phyloP scores from a whole-genome alignment of 2,888 invertebrate species.

The Nymphalis polychloros region DNA sequence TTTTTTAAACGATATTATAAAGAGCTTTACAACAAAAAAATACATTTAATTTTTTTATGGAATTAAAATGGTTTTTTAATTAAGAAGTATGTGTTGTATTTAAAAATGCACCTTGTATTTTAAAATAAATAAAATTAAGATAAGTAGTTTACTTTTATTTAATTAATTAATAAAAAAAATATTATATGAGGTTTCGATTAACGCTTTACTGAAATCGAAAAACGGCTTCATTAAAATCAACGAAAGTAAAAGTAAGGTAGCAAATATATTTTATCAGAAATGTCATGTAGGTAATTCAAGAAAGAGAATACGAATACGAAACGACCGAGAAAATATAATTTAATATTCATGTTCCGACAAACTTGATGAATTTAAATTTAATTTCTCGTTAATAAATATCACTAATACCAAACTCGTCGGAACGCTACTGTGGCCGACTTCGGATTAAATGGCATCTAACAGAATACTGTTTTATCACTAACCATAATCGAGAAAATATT shows the following conservation, averaged over 20 bases:
- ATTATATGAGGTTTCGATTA: no score
- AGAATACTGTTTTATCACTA: constrained; percentile 75
- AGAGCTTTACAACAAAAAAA: no score
- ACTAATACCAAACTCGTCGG: constrained; percentile 52
- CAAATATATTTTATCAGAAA: background rate
- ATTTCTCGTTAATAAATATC: constrained; percentile 46
- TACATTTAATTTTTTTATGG: no score
- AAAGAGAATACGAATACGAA: constrained; percentile 4
- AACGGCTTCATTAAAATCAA: background rate
- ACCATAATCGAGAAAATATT: constrained; percentile 67
- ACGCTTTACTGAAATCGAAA: background rate
- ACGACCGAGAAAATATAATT: background rate
- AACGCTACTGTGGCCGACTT: constrained; percentile 51
- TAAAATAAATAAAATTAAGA: no score
- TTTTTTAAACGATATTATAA: no score
- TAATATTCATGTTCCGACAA: background rate
- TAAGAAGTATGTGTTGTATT: no score
- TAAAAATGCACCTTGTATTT: no score
- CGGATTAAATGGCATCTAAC: constrained; percentile 62
- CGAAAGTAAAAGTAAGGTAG: constrained; percentile 8
- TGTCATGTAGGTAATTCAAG: background rate
- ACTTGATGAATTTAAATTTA: constrained; percentile 33
- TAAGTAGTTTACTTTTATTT: no score
- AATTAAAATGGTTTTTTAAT: no score
- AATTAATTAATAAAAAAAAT: no score